Conservation (phyloP, 2,797 vertebrate species). For the Peromyscus nudipes region DNA sequence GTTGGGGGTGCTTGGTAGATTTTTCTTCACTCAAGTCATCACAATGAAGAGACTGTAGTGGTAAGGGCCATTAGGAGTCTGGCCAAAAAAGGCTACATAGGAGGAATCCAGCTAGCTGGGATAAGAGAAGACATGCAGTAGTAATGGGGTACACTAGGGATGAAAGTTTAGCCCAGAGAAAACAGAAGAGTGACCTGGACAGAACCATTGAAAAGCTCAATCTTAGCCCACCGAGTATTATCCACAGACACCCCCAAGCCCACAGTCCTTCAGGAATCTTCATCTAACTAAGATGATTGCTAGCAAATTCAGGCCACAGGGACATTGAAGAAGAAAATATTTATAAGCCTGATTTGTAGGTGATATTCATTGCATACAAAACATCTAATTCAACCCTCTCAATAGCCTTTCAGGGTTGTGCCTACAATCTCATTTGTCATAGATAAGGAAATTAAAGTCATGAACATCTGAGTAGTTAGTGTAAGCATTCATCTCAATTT, state of each 20-base stretch:
- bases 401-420: not conserved
- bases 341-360: not conserved
- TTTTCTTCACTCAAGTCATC: conserved; percentile 6
- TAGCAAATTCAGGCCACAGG: not conserved
- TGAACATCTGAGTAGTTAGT: not conserved
- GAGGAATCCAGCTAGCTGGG: not conserved
- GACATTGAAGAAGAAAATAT: not conserved
- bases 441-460: not conserved
- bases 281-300: not conserved
- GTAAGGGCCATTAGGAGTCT: not conserved
- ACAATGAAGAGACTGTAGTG: conserved; percentile 28
- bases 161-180: not conserved
- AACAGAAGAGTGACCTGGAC: not conserved
- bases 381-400: not conserved
- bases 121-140: not conserved
- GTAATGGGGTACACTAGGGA: not conserved
- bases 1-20: not conserved
- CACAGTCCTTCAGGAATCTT: not conserved
- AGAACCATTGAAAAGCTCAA: not conserved
- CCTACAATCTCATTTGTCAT: not conserved
- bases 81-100: conserved; percentile 2
- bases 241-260: not conserved
- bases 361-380: not conserved
- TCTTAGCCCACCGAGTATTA: not conserved
- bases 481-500: not conserved